phyloP scores from a whole-genome alignment of 2,888 invertebrate species.

The Matsumyia berberina region DNA sequence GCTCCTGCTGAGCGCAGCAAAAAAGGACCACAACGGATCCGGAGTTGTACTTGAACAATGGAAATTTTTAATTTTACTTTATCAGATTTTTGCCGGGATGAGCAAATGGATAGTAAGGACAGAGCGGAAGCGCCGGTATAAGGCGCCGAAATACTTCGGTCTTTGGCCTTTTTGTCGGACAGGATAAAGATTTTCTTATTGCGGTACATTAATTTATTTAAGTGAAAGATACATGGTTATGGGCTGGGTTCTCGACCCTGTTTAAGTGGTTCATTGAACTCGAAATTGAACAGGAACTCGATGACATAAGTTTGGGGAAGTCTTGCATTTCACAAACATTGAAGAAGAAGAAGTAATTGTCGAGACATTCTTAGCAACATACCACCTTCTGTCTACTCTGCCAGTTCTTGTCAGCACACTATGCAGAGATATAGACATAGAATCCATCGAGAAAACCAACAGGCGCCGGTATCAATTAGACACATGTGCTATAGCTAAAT shows the following conservation, averaged over 20 bases:
- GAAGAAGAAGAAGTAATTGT: no score
- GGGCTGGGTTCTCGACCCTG: neutral
- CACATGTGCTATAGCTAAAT: no score
- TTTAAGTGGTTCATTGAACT: no score
- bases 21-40: constrained; percentile 14
- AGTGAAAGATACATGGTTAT: neutral
- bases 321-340: no score
- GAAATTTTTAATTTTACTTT: constrained; percentile 31
- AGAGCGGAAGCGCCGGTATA: neutral
- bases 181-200: constrained; percentile 6
- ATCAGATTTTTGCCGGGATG: constrained; percentile 1
- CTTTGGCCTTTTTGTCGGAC: neutral
- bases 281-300: no score
- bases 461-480: no score
- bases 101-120: neutral
- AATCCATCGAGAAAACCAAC: no score
- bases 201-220: neutral
- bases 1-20: constrained; percentile 46
- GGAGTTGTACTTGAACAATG: constrained; percentile 30
- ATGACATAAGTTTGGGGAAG: no score
- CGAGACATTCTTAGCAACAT: no score
- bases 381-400: no score
- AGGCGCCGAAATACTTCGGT: constrained; percentile 1
- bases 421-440: no score
- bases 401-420: no score